Conservation (phyloP, 1,140 invertebrate genomes). For the Sinella curviseta region DNA sequence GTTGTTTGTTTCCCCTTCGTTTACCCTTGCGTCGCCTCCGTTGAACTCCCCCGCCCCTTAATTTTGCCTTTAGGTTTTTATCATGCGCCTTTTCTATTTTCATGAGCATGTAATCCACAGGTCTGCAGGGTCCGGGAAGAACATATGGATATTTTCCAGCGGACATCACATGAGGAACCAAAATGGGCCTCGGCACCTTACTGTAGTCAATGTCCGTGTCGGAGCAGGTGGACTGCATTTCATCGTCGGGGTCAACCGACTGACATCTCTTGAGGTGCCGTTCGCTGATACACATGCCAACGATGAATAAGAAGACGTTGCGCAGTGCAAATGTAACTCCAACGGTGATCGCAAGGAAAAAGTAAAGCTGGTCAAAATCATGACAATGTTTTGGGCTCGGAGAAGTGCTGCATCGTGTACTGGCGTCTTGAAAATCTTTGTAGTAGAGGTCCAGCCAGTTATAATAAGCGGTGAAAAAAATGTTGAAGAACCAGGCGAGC, state of each 20-base stretch:
- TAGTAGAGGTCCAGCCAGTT: background rate
- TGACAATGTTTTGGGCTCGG: background rate
- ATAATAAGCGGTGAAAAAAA: background rate
- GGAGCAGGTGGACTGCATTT: background rate
- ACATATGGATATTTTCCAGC: background rate
- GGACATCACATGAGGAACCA: background rate
- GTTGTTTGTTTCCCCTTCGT: no score
- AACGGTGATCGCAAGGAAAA: background rate
- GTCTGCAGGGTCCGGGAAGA: background rate
- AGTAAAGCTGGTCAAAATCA: background rate
- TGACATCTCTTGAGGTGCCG: background rate
- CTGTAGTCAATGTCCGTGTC: background rate
- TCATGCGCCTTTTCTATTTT: background rate
- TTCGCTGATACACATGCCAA: conserved; percentile 2
- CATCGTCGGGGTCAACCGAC: background rate
- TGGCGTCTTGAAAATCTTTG: background rate
- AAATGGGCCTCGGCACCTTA: background rate
- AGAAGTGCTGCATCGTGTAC: background rate
- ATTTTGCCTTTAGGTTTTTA: no score
- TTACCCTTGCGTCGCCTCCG: background rate
- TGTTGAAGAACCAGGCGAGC: conserved; percentile 2
- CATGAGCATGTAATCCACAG: background rate
- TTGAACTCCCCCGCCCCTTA: background rate
- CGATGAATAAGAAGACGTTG: background rate
- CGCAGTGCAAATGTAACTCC: background rate